phyloP scores from a whole-genome alignment of 2,113 vertebrate species.

The Callospermophilus lateralis region DNA sequence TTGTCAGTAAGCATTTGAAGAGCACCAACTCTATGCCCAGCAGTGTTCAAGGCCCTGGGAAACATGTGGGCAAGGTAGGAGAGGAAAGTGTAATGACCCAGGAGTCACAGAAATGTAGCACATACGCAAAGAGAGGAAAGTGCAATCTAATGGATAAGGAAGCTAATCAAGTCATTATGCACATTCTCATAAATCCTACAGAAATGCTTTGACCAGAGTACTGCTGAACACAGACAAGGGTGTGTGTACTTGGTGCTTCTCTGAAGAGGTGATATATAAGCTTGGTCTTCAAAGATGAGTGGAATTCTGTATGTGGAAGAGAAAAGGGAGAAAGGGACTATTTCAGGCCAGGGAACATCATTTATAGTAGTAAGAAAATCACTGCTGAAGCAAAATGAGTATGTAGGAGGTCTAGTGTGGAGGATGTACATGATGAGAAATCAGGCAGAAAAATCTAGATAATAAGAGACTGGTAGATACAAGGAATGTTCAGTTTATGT shows the following conservation, averaged over 20 bases:
- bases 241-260: background rate
- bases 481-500: background rate
- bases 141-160: background rate
- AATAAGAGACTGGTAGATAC: background rate
- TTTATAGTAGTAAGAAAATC: background rate
- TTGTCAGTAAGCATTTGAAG: background rate
- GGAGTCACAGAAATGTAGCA: background rate
- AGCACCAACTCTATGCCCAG: background rate
- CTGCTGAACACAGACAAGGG: background rate
- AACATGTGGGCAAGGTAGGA: background rate
- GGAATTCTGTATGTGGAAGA: background rate
- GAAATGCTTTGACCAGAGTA: background rate
- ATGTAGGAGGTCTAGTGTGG: background rate
- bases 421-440: background rate
- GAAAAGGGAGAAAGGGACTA: background rate
- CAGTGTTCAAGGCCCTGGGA: background rate
- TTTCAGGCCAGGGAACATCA: background rate
- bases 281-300: constrained; percentile 6
- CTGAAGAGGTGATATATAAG: background rate
- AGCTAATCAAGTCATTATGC: background rate
- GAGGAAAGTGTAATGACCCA: background rate
- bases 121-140: background rate
- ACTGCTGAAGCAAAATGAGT: background rate
- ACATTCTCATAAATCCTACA: too few relatives aligned
- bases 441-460: background rate